phyloP scores from a whole-genome alignment of 2,113 vertebrate genomes.

The Carassius carassius region DNA sequence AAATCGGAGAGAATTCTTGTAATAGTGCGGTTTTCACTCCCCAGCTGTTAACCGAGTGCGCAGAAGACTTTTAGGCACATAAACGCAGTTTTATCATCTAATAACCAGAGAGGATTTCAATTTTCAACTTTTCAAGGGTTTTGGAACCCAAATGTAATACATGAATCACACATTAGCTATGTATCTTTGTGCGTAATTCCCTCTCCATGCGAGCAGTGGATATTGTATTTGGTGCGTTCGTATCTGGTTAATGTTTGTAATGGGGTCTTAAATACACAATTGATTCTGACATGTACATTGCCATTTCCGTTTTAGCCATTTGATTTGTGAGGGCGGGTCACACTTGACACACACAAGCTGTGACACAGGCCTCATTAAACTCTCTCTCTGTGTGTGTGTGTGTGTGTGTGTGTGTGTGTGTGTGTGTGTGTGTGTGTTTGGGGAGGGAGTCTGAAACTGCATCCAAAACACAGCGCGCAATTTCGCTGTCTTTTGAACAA shows the following conservation, averaged over 20 bases:
- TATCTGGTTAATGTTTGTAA: constrained; percentile 46
- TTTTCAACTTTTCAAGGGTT: constrained; percentile 50
- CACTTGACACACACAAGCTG: constrained; percentile 44
- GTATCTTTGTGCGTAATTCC: constrained; percentile 30
- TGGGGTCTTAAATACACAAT: constrained; percentile 38
- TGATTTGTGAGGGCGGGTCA: constrained; percentile 44
- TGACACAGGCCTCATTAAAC: constrained; percentile 28
- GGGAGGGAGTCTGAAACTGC: background rate
- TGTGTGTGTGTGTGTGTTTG: background rate
- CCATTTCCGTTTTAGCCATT: constrained; percentile 42
- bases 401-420: constrained; percentile 1
- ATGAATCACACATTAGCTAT: constrained; percentile 12
- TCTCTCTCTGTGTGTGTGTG: background rate
- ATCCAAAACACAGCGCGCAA: background rate
- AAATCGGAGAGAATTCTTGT: constrained; percentile 75
- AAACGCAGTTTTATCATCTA: constrained; percentile 80
- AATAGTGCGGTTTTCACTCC: constrained; percentile 64
- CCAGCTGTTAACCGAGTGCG: background rate
- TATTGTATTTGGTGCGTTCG: constrained; percentile 35
- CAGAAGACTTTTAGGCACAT: constrained; percentile 47
- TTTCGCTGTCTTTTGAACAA: background rate
- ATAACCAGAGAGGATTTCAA: constrained; percentile 80
- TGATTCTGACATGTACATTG: constrained; percentile 52
- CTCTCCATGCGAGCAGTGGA: background rate
- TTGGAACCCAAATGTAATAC: constrained; percentile 4